Evolutionary conservation across 2,113 vertebrate genomes (phyloP), one percentile per base, ranked within the genome.

Genomic region (Osmerus mordax): DNA sequence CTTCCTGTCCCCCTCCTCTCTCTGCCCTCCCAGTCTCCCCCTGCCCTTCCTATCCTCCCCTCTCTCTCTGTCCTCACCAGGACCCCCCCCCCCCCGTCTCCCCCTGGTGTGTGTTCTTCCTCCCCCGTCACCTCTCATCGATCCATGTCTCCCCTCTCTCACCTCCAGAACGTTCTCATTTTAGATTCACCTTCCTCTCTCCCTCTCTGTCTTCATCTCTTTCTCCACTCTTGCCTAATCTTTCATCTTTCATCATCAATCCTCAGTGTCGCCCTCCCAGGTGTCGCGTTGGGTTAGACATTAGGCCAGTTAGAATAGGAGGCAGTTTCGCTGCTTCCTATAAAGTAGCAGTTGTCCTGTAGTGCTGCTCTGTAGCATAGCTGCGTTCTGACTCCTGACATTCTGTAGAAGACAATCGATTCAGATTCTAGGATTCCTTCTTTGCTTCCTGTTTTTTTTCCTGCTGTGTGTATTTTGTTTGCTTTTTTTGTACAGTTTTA

Each of bases 121-220:
- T n/a, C n/a, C 25, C 18, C 14, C 19, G 23, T 54, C 25, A 56
- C 19, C 28, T 14, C 29, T 29, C 61, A 5, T 18, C 66, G 29
- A 6, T 67, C 65, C 19, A n/a, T 15, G 36, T 51, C 25, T 23
- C 19, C 55, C 18, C 55, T 70, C 28, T 60, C 14, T n/a, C 15
- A 36, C 63, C 32, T 41, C 15, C 32, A 67, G 53, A 67, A 68
- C 23, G 78, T 84, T 29, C 71, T 73, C n/a, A 69, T 36, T 70
- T 59, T 51, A 76, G 72, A 19, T 61, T 73, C 21, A 21, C 21
- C 21, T 21, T 21, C 1, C 71, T 28, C 77, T 16, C 4, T 54
- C 63, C 28, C 72, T 73, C 58, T 65, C 51, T 29, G 41, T 62
- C 63, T 66, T 62, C 67, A 53, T 29, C 29, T 15, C 14, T 69